phyloP scores from a whole-genome alignment of 2,797 vertebrate species.

The Aldrovandia affinis region DNA sequence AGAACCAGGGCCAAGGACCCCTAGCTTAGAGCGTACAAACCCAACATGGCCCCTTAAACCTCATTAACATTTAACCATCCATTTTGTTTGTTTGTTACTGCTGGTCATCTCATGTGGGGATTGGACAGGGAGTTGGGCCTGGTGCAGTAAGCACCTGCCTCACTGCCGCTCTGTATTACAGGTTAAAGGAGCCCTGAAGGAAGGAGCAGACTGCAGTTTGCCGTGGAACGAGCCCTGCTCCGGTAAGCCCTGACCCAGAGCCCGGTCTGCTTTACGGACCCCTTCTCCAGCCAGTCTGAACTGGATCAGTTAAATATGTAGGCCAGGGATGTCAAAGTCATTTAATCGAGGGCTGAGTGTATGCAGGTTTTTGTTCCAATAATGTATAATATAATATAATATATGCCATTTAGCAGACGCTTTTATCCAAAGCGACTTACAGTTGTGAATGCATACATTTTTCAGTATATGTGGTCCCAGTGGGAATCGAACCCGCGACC shows the following conservation, averaged over 20 bases:
- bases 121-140: neutral
- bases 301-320: neutral
- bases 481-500: no score
- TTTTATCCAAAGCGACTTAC: no score
- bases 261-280: neutral
- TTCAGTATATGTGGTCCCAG: no score
- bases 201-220: conserved; percentile 45
- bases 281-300: neutral
- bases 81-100: neutral
- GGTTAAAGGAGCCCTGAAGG: conserved; percentile 55
- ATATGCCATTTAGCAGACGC: no score
- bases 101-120: neutral
- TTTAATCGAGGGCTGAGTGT: no score
- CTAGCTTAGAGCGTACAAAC: neutral
- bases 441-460: no score
- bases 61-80: neutral
- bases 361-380: no score
- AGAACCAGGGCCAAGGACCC: neutral
- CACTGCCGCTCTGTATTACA: conserved; percentile 27
- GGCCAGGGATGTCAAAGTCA: no score
- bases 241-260: conserved; percentile 17
- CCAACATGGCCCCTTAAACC: neutral
- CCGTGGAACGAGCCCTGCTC: conserved; percentile 36
- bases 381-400: no score
- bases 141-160: neutral